phyloP scores from a whole-genome alignment of 2,113 vertebrate species.

The Gobius niger region DNA sequence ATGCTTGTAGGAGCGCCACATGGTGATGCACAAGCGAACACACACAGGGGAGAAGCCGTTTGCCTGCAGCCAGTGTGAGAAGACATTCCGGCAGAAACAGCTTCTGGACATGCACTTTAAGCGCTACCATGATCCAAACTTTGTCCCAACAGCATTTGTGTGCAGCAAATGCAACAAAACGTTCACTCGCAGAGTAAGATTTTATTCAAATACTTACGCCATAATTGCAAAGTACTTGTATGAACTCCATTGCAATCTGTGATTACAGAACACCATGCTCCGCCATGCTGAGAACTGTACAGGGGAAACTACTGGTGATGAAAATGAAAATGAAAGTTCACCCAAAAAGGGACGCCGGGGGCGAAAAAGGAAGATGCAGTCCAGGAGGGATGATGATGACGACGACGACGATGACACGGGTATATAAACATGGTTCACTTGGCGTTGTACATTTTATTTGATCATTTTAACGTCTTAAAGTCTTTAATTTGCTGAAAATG shows the following conservation, averaged over 20 bases:
- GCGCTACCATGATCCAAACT: slow-evolving; percentile 93
- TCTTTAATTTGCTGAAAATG: no score
- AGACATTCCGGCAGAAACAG: slow-evolving; percentile 98
- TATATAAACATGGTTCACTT: slow-evolving; percentile 7
- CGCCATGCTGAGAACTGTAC: slow-evolving; percentile 92
- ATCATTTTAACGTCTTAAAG: no score
- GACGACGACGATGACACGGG: slow-evolving; percentile 69
- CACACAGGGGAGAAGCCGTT: slow-evolving; percentile 99
- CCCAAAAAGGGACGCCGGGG: slow-evolving; percentile 89
- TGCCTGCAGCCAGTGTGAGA: slow-evolving; percentile 94
- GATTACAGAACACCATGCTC: slow-evolving; percentile 94
- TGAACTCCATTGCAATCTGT: neutral
- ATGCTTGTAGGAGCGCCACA: slow-evolving; percentile 87
- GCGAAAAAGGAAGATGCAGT: slow-evolving; percentile 95
- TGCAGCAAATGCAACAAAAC: slow-evolving; percentile 82
- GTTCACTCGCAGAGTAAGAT: slow-evolving; percentile 87
- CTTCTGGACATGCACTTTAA: slow-evolving; percentile 99
- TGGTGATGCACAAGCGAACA: slow-evolving; percentile 98
- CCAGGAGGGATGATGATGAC: slow-evolving; percentile 80
- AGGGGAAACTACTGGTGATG: slow-evolving; percentile 85
- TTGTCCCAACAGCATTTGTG: slow-evolving; percentile 93
- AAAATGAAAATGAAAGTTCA: slow-evolving; percentile 88
- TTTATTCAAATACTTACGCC: neutral
- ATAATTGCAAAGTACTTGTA: neutral
- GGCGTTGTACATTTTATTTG: neutral